phyloP scores from a whole-genome alignment of 2,113 vertebrate species.

The Lophotis ruficrista region DNA sequence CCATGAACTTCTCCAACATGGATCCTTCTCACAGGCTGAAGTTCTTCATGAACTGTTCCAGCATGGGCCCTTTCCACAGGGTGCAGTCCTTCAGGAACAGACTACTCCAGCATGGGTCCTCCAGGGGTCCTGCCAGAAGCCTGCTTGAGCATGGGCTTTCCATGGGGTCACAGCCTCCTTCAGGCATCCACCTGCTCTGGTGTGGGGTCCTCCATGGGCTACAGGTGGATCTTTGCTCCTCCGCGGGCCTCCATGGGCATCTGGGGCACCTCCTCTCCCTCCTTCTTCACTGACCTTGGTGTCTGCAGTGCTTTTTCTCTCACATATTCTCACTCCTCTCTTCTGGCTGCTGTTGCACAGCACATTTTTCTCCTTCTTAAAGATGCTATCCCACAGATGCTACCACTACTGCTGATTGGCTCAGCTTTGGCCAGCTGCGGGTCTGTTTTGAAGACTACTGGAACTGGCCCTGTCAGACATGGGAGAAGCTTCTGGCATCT shows the following conservation, averaged over 20 bases:
- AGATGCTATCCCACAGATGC: fast-evolving
- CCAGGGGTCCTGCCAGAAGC: background rate
- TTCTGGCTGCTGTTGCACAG: background rate
- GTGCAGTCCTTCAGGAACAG: background rate
- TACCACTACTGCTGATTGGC: fast-evolving
- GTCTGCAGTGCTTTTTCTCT: background rate
- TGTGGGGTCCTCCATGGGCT: fast-evolving
- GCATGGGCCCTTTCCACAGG: background rate
- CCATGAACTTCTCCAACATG: background rate
- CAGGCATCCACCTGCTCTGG: fast-evolving
- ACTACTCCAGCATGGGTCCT: fast-evolving
- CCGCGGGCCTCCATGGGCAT: fast-evolving
- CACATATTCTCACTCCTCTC: background rate
- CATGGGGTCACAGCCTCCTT: background rate
- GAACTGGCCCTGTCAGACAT: fast-evolving
- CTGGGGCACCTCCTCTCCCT: background rate
- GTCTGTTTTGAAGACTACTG: background rate
- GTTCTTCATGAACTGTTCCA: background rate
- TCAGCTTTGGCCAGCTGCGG: fast-evolving
- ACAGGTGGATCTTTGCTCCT: background rate
- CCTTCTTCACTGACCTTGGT: background rate
- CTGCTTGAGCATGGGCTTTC: fast-evolving
- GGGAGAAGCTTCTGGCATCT: background rate
- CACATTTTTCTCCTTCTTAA: background rate
- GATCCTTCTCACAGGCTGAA: background rate